Conservation (phyloP, 2,888 invertebrate genomes). For the Andrena trimmerana region DNA sequence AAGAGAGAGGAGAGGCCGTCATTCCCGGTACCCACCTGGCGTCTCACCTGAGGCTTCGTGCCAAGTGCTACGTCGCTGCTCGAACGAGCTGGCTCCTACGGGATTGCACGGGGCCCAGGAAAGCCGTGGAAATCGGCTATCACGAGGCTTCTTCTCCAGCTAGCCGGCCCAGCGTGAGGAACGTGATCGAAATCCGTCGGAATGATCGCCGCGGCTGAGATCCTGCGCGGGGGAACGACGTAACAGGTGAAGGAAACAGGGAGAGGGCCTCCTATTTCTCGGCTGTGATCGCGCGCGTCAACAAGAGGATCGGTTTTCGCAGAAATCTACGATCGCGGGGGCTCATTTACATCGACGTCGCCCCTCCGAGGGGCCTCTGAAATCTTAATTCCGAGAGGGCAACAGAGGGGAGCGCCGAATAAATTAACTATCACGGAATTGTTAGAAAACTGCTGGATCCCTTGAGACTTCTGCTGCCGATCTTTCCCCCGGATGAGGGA, state of each 20-base stretch:
- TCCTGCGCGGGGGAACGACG: background rate
- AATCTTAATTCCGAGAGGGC: background rate
- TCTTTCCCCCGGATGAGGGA: background rate
- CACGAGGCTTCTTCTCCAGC: slow-evolving; percentile 5
- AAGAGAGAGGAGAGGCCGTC: slow-evolving; percentile 63
- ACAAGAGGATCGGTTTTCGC: slow-evolving; percentile 24
- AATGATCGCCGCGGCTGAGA: background rate
- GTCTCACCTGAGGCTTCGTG: slow-evolving; percentile 75
- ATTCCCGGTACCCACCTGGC: slow-evolving; percentile 80
- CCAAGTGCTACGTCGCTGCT: slow-evolving; percentile 70
- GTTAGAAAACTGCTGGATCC: background rate
- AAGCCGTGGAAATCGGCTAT: slow-evolving; percentile 19
- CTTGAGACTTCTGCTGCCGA: background rate
- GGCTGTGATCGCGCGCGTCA: slow-evolving; percentile 5
- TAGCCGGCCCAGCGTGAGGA: background rate
- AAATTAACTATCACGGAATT: background rate
- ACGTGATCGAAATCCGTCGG: background rate
- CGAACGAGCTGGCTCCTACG: slow-evolving; percentile 56
- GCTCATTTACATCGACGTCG: background rate
- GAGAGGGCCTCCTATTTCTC: background rate
- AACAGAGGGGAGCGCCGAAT: background rate
- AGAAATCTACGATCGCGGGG: slow-evolving; percentile 28
- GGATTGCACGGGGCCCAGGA: slow-evolving; percentile 48
- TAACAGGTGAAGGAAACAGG: slow-evolving; percentile 34
- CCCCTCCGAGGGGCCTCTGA: background rate